Evolutionary conservation across 1,140 invertebrate genomes (phyloP), one percentile per base, ranked within the genome.

Genomic region (Cotesia vestalis): DNA sequence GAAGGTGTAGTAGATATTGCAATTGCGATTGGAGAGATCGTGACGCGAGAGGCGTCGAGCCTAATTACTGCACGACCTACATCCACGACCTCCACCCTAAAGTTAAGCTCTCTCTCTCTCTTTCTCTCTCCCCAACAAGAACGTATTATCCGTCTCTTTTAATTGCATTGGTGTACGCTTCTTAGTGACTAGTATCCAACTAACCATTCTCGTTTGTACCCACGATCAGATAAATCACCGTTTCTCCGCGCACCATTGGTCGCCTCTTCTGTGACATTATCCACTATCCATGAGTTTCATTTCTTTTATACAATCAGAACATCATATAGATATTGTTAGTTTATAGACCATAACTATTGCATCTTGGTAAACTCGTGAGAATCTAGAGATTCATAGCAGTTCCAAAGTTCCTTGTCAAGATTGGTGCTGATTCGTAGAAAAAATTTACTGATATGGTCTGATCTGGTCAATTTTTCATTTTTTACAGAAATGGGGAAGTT

Each of bases 21-120:
- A 55, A 17, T 27, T 38, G 9, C 17, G 36, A 61, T 72, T 66
- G 46, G 69, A 68, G 55, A 73, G 57, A 72, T 60, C 36, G 35
- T 36, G 20, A 40, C 17, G 20, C 59, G 71, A 71, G 35, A 60
- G 17, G 69, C 46, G 60, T 63, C 66, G 57, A 52, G 61, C 69
- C 69, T 75, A 75, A 75, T 72, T 75, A 75, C 69, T 51, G 46
- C 17, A 68, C 66, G 69, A 75, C 73, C 73, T 69, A 75, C 59
- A 75, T 71, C 67, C n/a, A 11, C 52, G 17, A 57, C 51, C 66
- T 53, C 53, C 14, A 55, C 34, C 34, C 36, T 35, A 68, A 20
- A 14, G 34, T 34, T 36, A 36, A 57, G 36, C 36, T 6, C 12
- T 14, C 66, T 52, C 36, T 52, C 64, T 52, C 64, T 2, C n/a